phyloP scores from a whole-genome alignment of 2,797 vertebrate genomes.

The Scleropages formosus region DNA sequence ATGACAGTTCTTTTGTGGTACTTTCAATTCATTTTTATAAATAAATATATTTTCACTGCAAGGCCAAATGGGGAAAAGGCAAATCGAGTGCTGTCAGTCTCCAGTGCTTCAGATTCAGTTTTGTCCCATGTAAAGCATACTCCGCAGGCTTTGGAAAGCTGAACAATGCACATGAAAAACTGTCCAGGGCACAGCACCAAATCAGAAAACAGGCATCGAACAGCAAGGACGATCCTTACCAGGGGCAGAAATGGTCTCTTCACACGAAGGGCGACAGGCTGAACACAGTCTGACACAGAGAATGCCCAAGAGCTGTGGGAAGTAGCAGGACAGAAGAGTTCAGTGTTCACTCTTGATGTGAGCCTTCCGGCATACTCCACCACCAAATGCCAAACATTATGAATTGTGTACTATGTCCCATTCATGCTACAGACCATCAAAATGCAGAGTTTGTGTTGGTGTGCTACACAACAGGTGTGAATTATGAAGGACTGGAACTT shows the following conservation, averaged over 20 bases:
- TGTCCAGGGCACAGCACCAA: not conserved
- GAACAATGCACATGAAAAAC: not conserved
- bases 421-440: no score
- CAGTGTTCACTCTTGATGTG: slow-evolving; percentile 12
- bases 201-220: not conserved
- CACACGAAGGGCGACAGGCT: slow-evolving; percentile 84
- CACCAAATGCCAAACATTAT: not conserved
- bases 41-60: no score
- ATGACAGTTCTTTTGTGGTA: no score
- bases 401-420: no score
- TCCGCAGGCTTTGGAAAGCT: not conserved
- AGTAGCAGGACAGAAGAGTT: slow-evolving; percentile 8
- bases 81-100: no score
- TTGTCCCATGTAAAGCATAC: no score
- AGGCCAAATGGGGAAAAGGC: no score
- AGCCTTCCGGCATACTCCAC: not conserved
- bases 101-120: no score
- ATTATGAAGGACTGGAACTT: no score
- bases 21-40: no score
- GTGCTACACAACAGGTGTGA: no score
- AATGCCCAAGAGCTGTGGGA: slow-evolving; percentile 87
- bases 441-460: no score
- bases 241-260: slow-evolving; percentile 86
- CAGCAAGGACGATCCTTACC: slow-evolving; percentile 65
- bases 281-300: slow-evolving; percentile 81